Conservation (phyloP, 2,113 vertebrate genomes). For the Cervus canadensis region DNA sequence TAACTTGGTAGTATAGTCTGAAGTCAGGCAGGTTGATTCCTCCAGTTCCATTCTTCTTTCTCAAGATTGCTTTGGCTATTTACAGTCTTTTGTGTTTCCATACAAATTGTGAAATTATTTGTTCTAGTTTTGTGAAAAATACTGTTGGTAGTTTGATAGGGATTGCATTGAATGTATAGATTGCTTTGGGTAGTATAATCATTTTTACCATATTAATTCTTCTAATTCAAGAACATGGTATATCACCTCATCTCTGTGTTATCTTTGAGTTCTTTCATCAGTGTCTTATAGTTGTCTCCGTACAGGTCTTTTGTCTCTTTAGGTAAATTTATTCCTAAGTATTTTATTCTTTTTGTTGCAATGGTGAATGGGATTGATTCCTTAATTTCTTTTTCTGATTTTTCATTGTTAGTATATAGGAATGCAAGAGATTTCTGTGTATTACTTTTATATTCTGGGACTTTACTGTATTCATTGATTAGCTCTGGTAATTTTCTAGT, state of each 20-base stretch:
- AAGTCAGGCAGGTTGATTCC: neutral
- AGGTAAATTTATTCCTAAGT: neutral
- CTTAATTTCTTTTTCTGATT: neutral
- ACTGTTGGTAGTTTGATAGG: neutral
- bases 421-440: neutral
- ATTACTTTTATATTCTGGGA: neutral
- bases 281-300: neutral
- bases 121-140: neutral
- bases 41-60: neutral
- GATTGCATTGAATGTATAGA: neutral
- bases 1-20: neutral
- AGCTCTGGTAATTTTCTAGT: neutral
- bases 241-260: neutral
- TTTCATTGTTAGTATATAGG: neutral
- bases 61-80: neutral
- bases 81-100: neutral
- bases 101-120: neutral
- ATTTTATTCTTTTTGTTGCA: neutral
- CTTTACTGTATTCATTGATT: neutral
- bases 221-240: neutral
- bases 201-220: neutral
- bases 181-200: neutral
- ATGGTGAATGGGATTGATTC: neutral
- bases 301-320: neutral
- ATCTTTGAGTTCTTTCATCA: neutral